A percentile compares a stretch with the other conserved stretches of the same genome.
Evolutionary conservation across 2,797 vertebrate genomes (phyloP).

Genomic region (Gymnodraco acuticeps): DNA sequence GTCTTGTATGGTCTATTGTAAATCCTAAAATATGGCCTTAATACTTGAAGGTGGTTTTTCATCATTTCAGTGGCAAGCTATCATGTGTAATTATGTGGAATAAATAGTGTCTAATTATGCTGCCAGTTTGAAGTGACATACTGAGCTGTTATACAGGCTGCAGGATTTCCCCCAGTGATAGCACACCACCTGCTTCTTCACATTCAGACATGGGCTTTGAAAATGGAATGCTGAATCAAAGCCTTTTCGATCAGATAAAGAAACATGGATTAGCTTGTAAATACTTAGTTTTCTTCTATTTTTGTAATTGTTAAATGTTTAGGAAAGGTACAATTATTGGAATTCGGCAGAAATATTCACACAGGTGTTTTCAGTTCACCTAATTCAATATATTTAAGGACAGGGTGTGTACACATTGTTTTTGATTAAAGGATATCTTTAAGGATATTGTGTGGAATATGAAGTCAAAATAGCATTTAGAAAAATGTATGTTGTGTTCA

Average conservation of each 20-base stretch:
- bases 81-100: conserved; percentile 49
- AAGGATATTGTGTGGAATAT: background rate
- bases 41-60: background rate
- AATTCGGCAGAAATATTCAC: background rate
- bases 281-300: background rate
- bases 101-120: conserved; percentile 45
- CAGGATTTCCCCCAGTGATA: conserved; percentile 18
- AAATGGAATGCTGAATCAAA: conserved; percentile 33
- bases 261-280: background rate
- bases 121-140: conserved; percentile 35
- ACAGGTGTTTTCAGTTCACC: conserved; percentile 7
- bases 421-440: background rate
- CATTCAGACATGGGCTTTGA: conserved; percentile 12
- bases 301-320: background rate
- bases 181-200: conserved; percentile 57
- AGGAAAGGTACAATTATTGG: background rate
- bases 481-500: background rate
- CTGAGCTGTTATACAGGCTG: conserved; percentile 26
- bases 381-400: background rate
- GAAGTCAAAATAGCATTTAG: background rate
- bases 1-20: background rate
- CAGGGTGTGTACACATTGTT: too few relatives aligned
- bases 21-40: background rate
- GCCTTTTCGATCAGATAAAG: conserved; percentile 1
- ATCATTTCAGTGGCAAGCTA: conserved; percentile 12